Evolutionary conservation across 2,888 invertebrate species (phyloP).

Genomic region (Nomada ferruginata): DNA sequence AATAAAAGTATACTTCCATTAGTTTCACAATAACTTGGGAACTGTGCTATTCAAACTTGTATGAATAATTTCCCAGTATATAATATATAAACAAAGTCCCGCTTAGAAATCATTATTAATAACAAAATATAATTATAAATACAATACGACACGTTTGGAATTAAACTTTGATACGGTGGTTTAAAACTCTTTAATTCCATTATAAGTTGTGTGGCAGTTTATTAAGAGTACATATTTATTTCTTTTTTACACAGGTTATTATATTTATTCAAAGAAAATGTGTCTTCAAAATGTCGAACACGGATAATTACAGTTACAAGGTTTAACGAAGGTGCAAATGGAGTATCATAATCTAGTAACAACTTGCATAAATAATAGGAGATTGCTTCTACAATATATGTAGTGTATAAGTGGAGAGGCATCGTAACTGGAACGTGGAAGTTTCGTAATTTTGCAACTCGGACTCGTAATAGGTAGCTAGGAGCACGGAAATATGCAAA

Average conservation of each 20-base stretch:
- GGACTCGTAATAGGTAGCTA: constrained; percentile 8
- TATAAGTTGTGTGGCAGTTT: too few species aligned
- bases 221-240: too few species aligned
- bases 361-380: constrained; percentile 23
- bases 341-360: constrained; percentile 2
- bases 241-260: too few species aligned
- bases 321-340: constrained; percentile 2
- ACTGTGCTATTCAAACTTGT: constrained; percentile 10
- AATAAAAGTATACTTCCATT: constrained; percentile 62
- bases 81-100: too few species aligned
- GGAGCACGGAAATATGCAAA: constrained; percentile 31
- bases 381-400: neutral
- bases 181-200: too few species aligned
- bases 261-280: too few species aligned
- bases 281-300: too few species aligned
- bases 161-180: neutral
- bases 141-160: neutral
- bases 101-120: too few species aligned
- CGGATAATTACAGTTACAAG: neutral
- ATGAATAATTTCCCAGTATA: too few species aligned
- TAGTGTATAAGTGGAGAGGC: neutral
- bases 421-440: constrained; percentile 27
- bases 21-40: constrained; percentile 40
- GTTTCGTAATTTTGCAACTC: constrained; percentile 41
- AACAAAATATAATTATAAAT: too few species aligned